Conservation (phyloP, 1,140 invertebrate genomes). For the Phthorimaea operculella region DNA sequence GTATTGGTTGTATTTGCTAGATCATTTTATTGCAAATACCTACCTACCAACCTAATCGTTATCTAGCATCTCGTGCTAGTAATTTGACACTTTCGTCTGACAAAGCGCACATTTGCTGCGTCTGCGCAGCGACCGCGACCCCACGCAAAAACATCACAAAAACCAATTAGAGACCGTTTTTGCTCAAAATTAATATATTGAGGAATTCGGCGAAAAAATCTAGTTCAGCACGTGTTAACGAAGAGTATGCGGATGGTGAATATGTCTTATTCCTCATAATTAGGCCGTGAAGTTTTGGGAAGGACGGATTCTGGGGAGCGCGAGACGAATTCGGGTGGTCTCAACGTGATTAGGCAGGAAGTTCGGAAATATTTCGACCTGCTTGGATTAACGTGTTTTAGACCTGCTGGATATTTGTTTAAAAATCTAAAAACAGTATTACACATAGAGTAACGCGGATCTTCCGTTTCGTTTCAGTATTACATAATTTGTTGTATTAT, state of each 20-base stretch:
- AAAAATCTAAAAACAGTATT: no score
- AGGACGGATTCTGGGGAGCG: conserved; percentile 13
- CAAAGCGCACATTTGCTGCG: conserved; percentile 60
- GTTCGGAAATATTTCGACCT: neutral
- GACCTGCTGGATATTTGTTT: no score
- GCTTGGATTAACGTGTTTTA: neutral
- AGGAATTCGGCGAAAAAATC: conserved; percentile 48
- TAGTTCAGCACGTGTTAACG: conserved; percentile 57
- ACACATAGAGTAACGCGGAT: no score
- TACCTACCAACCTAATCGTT: conserved; percentile 50
- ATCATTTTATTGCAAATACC: conserved; percentile 4
- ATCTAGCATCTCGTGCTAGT: conserved; percentile 61
- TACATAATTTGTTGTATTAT: no score
- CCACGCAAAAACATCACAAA: conserved; percentile 54
- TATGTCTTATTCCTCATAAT: conserved; percentile 66
- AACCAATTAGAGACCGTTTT: conserved; percentile 64
- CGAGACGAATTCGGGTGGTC: conserved; percentile 26
- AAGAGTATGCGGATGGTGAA: conserved; percentile 42
- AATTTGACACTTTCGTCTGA: conserved; percentile 66
- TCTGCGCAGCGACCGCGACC: conserved; percentile 30
- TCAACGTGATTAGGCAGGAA: conserved; percentile 3
- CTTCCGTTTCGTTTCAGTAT: no score
- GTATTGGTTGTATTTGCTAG: no score
- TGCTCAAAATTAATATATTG: conserved; percentile 62
- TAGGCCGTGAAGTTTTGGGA: conserved; percentile 49